phyloP scores from a whole-genome alignment of 2,797 vertebrate genomes.

The Poeciliopsis presidionis region DNA sequence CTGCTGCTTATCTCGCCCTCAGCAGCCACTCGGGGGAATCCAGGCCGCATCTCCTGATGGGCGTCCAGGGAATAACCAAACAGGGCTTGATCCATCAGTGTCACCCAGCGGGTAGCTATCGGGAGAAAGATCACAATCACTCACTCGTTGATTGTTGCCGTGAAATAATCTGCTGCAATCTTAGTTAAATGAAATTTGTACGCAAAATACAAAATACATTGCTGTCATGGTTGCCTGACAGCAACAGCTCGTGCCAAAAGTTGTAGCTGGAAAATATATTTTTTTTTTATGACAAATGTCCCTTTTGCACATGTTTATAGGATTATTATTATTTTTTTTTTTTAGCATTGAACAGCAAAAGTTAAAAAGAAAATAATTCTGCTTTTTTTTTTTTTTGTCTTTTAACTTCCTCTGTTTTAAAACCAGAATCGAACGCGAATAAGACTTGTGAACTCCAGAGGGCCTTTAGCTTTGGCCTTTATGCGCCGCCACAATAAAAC shows the following conservation, averaged over 20 bases:
- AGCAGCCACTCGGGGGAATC: constrained; percentile 39
- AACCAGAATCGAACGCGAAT: constrained; percentile 15
- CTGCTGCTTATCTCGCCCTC: constrained; percentile 53
- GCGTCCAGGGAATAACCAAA: constrained; percentile 37
- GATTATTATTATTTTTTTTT: no score
- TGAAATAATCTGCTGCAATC: neutral
- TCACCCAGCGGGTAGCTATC: constrained; percentile 1
- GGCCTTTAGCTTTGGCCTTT: constrained; percentile 36
- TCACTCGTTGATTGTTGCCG: neutral
- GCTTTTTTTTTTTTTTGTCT: no score
- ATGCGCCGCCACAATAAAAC: constrained; percentile 58
- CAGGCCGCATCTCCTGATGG: constrained; percentile 25
- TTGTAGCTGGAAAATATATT: neutral
- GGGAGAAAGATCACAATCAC: neutral
- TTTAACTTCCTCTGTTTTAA: neutral
- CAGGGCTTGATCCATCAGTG: constrained; percentile 7
- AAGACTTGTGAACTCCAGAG: constrained; percentile 21
- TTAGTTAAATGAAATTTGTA: neutral
- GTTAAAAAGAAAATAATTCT: neutral
- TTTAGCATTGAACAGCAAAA: neutral
- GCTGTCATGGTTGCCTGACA: neutral
- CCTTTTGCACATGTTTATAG: neutral
- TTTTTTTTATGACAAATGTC: neutral
- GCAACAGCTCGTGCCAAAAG: neutral
- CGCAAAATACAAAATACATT: neutral